These are phyloP conservation scores for Uromys caudimaculatus DNA, from an alignment of 2,797 vertebrate genomes.

Conservation along the genomic window DNA sequence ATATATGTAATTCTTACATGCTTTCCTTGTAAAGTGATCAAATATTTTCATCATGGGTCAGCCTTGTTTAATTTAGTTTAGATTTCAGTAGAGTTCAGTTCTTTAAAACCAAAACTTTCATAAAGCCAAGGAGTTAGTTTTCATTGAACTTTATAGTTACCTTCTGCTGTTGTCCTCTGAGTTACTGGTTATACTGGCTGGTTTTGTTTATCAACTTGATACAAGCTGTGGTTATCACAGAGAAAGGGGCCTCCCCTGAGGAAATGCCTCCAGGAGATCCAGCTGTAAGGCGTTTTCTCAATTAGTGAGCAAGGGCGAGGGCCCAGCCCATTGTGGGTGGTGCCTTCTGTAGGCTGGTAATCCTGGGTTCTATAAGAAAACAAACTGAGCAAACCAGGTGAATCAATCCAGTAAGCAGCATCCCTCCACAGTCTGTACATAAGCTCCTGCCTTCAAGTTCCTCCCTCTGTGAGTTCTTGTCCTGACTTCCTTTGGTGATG, in stretches of 20 bases:
- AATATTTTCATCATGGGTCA: not conserved
- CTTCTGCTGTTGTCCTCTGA: not conserved
- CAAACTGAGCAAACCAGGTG: not conserved
- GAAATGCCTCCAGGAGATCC: not conserved
- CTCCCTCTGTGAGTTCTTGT: too few relatives aligned
- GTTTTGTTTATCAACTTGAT: not conserved
- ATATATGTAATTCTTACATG: not conserved
- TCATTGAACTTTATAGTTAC: not conserved
- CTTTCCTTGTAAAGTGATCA: not conserved
- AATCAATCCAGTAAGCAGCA: not conserved
- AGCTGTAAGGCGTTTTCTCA: not conserved
- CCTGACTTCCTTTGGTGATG: too few relatives aligned
- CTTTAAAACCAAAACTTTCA: not conserved
- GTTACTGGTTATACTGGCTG: not conserved
- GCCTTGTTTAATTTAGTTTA: not conserved
- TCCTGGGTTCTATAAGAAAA: not conserved
- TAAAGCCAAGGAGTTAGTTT: not conserved
- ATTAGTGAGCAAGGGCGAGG: not conserved
- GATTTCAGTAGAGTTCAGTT: not conserved
- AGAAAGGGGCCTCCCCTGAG: not conserved
- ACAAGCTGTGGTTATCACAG: not conserved
- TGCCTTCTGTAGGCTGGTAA: fast-evolving
- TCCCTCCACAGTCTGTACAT: too few relatives aligned
- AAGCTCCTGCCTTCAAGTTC: too few relatives aligned
- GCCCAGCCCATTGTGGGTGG: not conserved